phyloP scores from a whole-genome alignment of 2,113 vertebrate species.

The Xenus cinereus region DNA sequence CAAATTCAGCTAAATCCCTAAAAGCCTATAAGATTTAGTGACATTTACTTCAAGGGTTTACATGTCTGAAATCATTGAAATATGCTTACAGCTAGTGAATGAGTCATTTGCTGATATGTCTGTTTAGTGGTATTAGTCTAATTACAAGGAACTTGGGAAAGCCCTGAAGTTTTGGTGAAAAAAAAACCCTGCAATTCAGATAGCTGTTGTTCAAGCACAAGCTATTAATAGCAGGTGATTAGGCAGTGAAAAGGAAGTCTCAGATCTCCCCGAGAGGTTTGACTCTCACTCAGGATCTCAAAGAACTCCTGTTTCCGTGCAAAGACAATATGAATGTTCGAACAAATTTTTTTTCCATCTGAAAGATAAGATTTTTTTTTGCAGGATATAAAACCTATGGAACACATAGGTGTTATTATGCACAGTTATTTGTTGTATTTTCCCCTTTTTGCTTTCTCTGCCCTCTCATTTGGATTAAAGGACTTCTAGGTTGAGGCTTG shows the following conservation, averaged over 20 bases:
- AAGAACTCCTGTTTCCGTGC: not conserved
- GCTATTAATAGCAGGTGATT: not conserved
- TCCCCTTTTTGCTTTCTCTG: not conserved
- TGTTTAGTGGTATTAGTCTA: not conserved
- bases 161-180: not conserved
- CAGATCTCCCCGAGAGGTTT: constrained; percentile 14
- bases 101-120: not conserved
- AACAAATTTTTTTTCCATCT: not conserved
- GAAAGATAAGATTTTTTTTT: not conserved
- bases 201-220: not conserved
- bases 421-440: not conserved
- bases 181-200: not conserved
- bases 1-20: not conserved
- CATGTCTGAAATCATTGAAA: not conserved
- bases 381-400: not conserved
- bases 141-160: not conserved
- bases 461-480: not conserved
- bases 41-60: not conserved
- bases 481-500: not conserved
- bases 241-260: constrained; percentile 8
- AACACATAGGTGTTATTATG: not conserved
- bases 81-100: not conserved
- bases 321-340: not conserved
- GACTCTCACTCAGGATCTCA: not conserved
- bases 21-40: not conserved